Conservation (phyloP, 2,113 vertebrate species). For the Cololabis saira region DNA sequence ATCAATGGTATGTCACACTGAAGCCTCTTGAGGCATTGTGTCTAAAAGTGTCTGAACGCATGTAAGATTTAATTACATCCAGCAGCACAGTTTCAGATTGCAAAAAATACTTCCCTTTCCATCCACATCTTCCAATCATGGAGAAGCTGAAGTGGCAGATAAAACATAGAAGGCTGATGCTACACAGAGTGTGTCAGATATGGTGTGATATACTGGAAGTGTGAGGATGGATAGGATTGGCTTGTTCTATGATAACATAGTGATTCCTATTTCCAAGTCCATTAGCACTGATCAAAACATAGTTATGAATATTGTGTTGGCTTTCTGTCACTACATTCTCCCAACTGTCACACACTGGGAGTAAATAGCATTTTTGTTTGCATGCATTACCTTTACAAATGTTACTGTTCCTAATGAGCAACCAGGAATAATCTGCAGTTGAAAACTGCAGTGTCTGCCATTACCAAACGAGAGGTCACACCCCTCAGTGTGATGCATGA, state of each 20-base stretch:
- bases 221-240: too few species aligned
- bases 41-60: slow-evolving; percentile 4
- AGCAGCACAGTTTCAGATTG: neutral
- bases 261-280: neutral
- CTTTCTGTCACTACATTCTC: slow-evolving; percentile 1
- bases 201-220: too few species aligned
- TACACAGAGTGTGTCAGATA: too few species aligned
- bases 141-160: neutral
- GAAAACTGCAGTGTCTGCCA: slow-evolving; percentile 57
- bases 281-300: neutral
- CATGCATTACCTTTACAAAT: slow-evolving; percentile 57
- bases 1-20: slow-evolving; percentile 56
- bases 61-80: slow-evolving; percentile 9
- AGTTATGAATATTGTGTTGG: neutral
- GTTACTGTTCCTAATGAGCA: slow-evolving; percentile 44
- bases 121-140: neutral
- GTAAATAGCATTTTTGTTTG: slow-evolving; percentile 34
- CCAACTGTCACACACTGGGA: slow-evolving; percentile 4
- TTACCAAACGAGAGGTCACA: slow-evolving; percentile 66
- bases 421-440: slow-evolving; percentile 61
- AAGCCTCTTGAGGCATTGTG: slow-evolving; percentile 39
- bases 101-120: neutral
- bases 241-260: neutral
- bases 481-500: slow-evolving; percentile 70
- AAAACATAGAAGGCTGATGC: slow-evolving; percentile 8